These are phyloP conservation scores for Felis chaus DNA, from an alignment of 2,113 vertebrate genomes.

Conservation along the genomic window DNA sequence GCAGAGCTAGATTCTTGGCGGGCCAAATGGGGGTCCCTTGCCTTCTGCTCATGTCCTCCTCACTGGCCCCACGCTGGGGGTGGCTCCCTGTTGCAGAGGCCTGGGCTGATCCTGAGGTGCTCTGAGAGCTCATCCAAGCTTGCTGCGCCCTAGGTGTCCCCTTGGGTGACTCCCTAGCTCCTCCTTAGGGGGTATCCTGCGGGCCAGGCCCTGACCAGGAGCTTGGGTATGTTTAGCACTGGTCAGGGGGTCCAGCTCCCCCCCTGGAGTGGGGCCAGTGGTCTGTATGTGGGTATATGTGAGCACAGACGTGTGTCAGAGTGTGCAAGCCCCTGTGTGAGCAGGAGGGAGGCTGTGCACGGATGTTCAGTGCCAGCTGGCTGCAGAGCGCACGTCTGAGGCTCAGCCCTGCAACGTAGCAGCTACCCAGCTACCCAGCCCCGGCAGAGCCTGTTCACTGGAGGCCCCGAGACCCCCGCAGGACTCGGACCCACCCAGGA, in stretches of 20 bases:
- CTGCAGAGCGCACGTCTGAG: neutral
- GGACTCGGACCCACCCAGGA: neutral
- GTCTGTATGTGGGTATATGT: neutral
- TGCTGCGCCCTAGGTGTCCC: neutral
- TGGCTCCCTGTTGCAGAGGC: neutral
- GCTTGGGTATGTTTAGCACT: neutral
- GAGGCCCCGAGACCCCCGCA: neutral
- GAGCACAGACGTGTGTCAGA: neutral
- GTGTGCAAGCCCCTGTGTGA: neutral
- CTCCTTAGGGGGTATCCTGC: neutral
- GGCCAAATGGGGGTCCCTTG: neutral
- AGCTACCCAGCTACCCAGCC: too few relatives aligned
- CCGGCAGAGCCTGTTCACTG: rapidly evolving
- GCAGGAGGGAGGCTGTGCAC: neutral
- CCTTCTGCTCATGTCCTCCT: neutral
- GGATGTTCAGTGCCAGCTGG: neutral
- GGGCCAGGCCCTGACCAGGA: neutral
- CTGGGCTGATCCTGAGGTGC: neutral
- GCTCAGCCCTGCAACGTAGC: neutral
- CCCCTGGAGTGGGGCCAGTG: neutral
- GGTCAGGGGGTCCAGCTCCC: neutral
- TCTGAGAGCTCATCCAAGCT: neutral
- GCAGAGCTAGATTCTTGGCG: neutral
- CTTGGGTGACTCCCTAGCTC: neutral
- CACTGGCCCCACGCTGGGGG: neutral